Conservation (phyloP, 1,140 invertebrate species). For the Diploscapter pachys region DNA sequence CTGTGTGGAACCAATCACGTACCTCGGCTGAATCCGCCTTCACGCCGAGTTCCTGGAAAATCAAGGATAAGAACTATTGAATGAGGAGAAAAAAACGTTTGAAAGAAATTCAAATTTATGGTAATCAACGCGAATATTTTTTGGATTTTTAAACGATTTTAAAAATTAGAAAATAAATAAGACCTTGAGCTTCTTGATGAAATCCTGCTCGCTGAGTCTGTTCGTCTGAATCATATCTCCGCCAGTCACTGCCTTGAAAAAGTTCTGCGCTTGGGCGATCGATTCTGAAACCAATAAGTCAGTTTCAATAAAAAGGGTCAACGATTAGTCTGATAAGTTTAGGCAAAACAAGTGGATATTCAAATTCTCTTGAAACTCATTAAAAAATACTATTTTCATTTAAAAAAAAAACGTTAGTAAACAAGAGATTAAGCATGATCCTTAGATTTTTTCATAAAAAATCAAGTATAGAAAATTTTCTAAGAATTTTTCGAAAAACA, state of each 20-base stretch:
- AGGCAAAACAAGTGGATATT: not conserved
- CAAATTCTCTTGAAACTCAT: too few species aligned
- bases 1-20: conserved; percentile 54
- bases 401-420: too few species aligned
- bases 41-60: conserved; percentile 59
- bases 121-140: not conserved
- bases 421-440: not conserved
- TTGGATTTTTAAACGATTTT: not conserved
- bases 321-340: not conserved
- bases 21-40: conserved; percentile 59
- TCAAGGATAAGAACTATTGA: not conserved
- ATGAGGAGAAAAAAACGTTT: not conserved
- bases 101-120: not conserved
- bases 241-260: conserved; percentile 72
- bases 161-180: not conserved
- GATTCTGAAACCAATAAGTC: conserved; percentile 86
- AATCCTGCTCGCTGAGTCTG: conserved; percentile 69
- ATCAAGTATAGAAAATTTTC: not conserved
- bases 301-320: not conserved
- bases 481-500: not conserved
- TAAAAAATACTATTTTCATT: too few species aligned
- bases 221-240: conserved; percentile 42
- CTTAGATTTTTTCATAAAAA: not conserved
- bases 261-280: conserved; percentile 85
- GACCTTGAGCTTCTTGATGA: conserved; percentile 75